A percentile compares a stretch with the other conserved stretches of the same genome.
These are phyloP conservation scores for Lasioglossum pauxillum DNA, from an alignment of 2,888 invertebrate species.

Conservation along the genomic window DNA sequence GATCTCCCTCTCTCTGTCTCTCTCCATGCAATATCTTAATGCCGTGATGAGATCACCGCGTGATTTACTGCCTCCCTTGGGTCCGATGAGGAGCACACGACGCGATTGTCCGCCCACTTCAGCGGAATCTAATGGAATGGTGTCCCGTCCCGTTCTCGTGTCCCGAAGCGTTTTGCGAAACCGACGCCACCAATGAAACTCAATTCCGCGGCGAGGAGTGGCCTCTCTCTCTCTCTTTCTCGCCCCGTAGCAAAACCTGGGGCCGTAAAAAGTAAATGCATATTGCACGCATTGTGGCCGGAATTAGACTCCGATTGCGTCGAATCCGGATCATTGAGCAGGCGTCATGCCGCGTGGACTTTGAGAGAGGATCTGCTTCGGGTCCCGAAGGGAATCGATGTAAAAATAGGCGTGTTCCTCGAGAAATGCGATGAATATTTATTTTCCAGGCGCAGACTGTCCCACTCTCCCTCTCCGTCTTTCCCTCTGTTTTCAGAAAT, in stretches of 20 bases:
- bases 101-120: slow-evolving; percentile 54
- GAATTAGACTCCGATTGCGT: not conserved
- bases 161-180: slow-evolving; percentile 20
- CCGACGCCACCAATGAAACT: not conserved
- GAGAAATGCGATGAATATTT: slow-evolving; percentile 24
- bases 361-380: not conserved
- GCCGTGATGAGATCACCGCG: slow-evolving; percentile 55
- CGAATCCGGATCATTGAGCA: not conserved
- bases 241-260: not conserved
- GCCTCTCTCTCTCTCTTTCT: not conserved
- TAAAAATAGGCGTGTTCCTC: slow-evolving; percentile 39
- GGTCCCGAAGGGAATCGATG: slow-evolving; percentile 31
- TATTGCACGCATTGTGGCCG: slow-evolving; percentile 6
- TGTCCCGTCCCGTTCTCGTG: slow-evolving; percentile 20
- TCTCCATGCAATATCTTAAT: slow-evolving; percentile 50
- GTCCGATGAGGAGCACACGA: slow-evolving; percentile 44
- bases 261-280: not conserved
- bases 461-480: not conserved
- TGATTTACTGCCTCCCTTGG: slow-evolving; percentile 55
- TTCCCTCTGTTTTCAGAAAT: not conserved
- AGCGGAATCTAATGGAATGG: slow-evolving; percentile 39
- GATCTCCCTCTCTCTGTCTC: not conserved
- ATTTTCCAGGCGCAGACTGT: slow-evolving; percentile 16
- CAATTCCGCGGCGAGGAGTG: not conserved
- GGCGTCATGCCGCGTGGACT: not conserved